A percentile compares a stretch with the other conserved stretches of the same genome.
phyloP scores from a whole-genome alignment of 2,113 vertebrate genomes.

The Campylomormyrus numenius region DNA sequence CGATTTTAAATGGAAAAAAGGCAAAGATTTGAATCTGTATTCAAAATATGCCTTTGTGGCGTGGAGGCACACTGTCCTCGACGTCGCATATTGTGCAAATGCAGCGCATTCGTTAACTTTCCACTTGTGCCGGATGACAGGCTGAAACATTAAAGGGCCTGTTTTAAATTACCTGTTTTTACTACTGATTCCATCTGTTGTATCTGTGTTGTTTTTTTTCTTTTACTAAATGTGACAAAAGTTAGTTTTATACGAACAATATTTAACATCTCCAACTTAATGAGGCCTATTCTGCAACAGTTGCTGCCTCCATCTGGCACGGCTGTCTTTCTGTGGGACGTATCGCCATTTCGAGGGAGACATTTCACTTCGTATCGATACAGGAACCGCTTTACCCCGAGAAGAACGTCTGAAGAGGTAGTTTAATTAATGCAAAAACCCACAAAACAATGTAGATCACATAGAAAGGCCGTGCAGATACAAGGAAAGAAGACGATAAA shows the following conservation, averaged over 20 bases:
- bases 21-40: conserved; percentile 2
- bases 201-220: conserved; percentile 8
- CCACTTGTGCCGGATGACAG: neutral
- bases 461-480: conserved; percentile 52
- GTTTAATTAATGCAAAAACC: neutral
- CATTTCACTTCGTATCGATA: conserved; percentile 3
- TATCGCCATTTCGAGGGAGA: conserved; percentile 17
- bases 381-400: neutral
- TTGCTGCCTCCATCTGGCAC: neutral
- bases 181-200: conserved; percentile 4
- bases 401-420: neutral
- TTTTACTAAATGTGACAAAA: neutral
- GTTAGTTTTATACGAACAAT: conserved; percentile 6
- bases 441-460: neutral
- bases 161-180: neutral
- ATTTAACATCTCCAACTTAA: conserved; percentile 18
- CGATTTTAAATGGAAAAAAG: neutral
- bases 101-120: neutral
- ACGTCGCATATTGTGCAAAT: neutral
- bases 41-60: neutral
- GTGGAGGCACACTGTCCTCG: neutral
- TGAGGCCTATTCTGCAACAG: neutral
- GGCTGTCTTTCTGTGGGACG: neutral
- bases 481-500: conserved; percentile 59
- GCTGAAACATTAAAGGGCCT: neutral